Evolutionary conservation across 1,140 invertebrate species (phyloP), one percentile per base, ranked within the genome.

Genomic region (Brachionus manjavacas): DNA sequence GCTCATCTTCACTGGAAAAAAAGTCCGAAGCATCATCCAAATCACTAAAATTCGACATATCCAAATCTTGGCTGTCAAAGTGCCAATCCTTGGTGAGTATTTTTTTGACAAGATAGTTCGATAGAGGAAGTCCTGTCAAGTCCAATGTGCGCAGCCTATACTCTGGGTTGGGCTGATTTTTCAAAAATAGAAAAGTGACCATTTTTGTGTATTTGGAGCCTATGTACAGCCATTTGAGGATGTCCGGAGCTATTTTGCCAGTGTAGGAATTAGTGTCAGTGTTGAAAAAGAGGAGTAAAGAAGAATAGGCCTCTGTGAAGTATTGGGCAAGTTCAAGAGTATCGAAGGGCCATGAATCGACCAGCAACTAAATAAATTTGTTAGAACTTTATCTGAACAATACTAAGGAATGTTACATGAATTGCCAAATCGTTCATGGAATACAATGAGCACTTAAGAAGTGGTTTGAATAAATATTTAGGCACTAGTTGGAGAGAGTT

Each of bases 201-300:
- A 76, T 49, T 76, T 76, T 76, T 0, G 72, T 46, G 41, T 76
- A 76, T 25, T 76, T 76, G 23, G 72, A 49, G 9, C 72, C 72
- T 14, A 76, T 76, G 9, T 49, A 76, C 8, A 76, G 20, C 72
- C 72, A 76, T 76, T 76, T 76, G 16, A 76, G 25, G 4, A 76
- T 76, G 11, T 76, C 72, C 2, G 72, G 41, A 11, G 72, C 72
- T 25, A 76, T 46, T 76, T 76, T 76, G 20, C 72, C 72, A 28
- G 72, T 76, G 25, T 49, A 76, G 8, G 72, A 76, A 49, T 76
- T 76, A n/a, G 46, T 76, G 16, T 76, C 72, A 4, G 72, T 76
- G 20, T 76, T 76, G 20, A 43, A 76, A 9, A 49, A 76, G 1
- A 76, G 46, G 11, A 76, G 41, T 12, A 76, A 16, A 1, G 41